phyloP scores from a whole-genome alignment of 2,113 vertebrate genomes.

The Prolemur simus region DNA sequence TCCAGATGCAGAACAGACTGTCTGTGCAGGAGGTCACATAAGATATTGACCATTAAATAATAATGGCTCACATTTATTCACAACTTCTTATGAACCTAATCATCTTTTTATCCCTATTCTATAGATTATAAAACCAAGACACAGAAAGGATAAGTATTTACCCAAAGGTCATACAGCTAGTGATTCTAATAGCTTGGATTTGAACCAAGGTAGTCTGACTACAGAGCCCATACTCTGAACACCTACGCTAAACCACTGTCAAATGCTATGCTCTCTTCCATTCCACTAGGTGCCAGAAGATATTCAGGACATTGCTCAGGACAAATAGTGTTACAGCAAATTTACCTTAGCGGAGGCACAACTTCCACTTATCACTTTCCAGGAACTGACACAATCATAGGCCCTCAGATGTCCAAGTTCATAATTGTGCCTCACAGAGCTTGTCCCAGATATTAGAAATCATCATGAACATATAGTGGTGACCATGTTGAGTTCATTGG shows the following conservation, averaged over 20 bases:
- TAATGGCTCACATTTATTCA: background rate
- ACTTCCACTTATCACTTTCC: constrained; percentile 20
- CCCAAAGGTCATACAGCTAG: background rate
- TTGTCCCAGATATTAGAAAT: background rate
- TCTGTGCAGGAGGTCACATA: background rate
- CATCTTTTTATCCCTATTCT: background rate
- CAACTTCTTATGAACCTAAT: background rate
- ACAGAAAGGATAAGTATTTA: background rate
- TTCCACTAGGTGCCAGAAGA: background rate
- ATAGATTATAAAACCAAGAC: background rate
- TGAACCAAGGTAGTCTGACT: background rate
- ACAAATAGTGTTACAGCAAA: background rate
- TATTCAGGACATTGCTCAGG: background rate
- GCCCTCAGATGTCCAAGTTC: background rate
- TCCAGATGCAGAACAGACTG: background rate
- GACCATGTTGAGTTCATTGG: background rate
- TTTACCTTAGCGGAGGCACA: background rate
- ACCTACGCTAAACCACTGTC: background rate
- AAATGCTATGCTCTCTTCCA: background rate
- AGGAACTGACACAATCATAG: constrained; percentile 3
- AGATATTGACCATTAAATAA: background rate
- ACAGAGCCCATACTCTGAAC: background rate
- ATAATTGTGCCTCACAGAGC: background rate
- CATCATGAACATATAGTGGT: background rate
- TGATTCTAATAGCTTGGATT: background rate